Evolutionary conservation across 92 coral and sea anemone species (phyloP).

Genomic region (Zoanthus solanderi): DNA sequence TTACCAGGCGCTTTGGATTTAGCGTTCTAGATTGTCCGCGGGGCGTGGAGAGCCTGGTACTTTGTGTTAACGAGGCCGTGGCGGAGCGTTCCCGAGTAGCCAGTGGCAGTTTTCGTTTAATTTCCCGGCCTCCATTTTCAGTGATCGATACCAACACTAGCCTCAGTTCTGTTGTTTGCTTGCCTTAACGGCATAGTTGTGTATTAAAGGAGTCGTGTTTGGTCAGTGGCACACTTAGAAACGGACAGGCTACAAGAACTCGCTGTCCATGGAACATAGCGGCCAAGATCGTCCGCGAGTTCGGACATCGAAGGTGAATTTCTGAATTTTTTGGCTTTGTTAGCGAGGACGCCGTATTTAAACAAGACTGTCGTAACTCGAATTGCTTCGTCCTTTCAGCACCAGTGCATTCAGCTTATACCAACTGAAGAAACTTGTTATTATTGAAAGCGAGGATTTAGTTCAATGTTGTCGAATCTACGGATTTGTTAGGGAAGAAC

Average conservation of each 20-base stretch:
- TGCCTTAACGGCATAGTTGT: slow-evolving; percentile 71
- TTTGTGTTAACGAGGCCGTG: slow-evolving; percentile 42
- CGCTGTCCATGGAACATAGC: slow-evolving; percentile 96
- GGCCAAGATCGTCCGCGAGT: slow-evolving; percentile 94
- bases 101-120: slow-evolving; percentile 75
- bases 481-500: slow-evolving; percentile 25
- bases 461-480: not conserved
- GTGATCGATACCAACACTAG: slow-evolving; percentile 81
- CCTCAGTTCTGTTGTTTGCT: slow-evolving; percentile 87
- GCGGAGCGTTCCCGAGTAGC: slow-evolving; percentile 66
- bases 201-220: slow-evolving; percentile 52
- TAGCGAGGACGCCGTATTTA: slow-evolving; percentile 89
- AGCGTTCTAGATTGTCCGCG: slow-evolving; percentile 70
- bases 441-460: slow-evolving; percentile 15
- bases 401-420: slow-evolving; percentile 4
- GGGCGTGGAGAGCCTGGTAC: slow-evolving; percentile 90
- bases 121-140: slow-evolving; percentile 92
- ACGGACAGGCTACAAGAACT: slow-evolving; percentile 82
- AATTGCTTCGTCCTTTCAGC: slow-evolving; percentile 38
- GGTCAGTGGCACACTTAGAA: slow-evolving; percentile 86
- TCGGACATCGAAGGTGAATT: slow-evolving; percentile 93
- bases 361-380: slow-evolving; percentile 70
- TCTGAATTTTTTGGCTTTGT: slow-evolving; percentile 79
- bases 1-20: slow-evolving; percentile 52
- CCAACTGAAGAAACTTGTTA: not conserved